Base-by-base conservation (phyloP, 2,797 vertebrate species). In the Acanthurus tractus region DNA sequence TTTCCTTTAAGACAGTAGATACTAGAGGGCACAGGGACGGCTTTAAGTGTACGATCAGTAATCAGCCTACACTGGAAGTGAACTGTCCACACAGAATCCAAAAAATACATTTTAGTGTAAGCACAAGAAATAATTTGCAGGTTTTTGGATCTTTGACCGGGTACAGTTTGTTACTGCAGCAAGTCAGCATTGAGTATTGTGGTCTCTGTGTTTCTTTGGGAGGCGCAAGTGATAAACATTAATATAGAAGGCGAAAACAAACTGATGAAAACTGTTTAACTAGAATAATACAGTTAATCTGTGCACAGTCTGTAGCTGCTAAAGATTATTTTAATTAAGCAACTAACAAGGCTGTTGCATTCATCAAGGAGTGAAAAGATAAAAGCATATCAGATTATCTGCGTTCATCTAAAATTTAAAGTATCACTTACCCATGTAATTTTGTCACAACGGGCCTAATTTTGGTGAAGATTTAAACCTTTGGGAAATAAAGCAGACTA, bases 1-100 rank as follows among this genome's bases (percentile, higher is more conserved):
- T 81, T 91, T 89, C 78, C 75, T 81, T 66, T 57, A 44, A 66
- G 25, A 18, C 13, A 25, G 20, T 70, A 53, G 44, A 63, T 45
- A 63, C 66, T 64, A 49, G 17, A 44, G 8, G 73, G 77, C 69
- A 49, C 18, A 44, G 8, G 75, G 78, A 79, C 61, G n/a, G 42
- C 8, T 20, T 54, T 82, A 44, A 76, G 49, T 81, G 53, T 20
- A 48, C 2, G 22, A 56, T 23, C 40, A 42, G 17, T 61, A n/a
- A 29, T 65, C 14, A 29, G 36, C 11, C 0, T 2, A 34, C 65
- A 38, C 2, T 34, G 7, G 40, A 18, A 74, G 50, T 14, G 53
- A 25, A 69, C 18, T 15, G 40, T 13, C 0, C 11, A 66, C 14
- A 50, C 18, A 25, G 0, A 23, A 6, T 45, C 6, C 22, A 49